phyloP scores from a whole-genome alignment of 2,113 vertebrate genomes.

The Fukomys damarensis region DNA sequence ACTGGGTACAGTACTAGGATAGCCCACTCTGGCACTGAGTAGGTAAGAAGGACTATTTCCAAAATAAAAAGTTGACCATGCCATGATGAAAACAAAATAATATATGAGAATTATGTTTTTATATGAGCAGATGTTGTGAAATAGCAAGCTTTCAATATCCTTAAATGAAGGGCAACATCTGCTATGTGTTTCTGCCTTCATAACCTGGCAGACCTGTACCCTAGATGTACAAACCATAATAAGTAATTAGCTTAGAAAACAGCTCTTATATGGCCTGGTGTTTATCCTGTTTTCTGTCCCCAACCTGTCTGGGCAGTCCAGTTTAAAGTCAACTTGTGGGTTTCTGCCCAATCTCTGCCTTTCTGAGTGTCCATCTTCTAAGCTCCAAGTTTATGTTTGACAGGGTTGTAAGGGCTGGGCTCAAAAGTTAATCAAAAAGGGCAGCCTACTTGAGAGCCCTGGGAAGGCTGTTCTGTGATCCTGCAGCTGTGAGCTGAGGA shows the following conservation, averaged over 20 bases:
- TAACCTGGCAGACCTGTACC: background rate
- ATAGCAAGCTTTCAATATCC: background rate
- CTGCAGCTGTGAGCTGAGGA: background rate
- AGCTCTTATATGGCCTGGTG: background rate
- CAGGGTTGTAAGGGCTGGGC: background rate
- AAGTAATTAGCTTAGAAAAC: background rate
- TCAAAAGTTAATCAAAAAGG: background rate
- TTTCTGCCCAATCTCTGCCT: background rate
- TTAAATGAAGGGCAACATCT: background rate
- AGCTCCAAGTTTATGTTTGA: background rate
- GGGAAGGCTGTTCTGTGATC: background rate
- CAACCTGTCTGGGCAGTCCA: background rate
- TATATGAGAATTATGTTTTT: background rate
- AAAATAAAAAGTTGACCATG: background rate
- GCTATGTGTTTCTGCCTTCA: background rate
- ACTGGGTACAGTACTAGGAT: background rate
- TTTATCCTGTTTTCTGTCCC: background rate
- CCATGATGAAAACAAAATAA: background rate
- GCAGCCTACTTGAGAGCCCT: background rate
- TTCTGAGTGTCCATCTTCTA: background rate
- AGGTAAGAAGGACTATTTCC: background rate
- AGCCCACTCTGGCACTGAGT: no score
- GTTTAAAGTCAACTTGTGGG: background rate
- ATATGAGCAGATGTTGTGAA: background rate
- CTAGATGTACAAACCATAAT: background rate